Evolutionary conservation across 1,140 invertebrate species (phyloP).

Genomic region (Musca vetustissima): DNA sequence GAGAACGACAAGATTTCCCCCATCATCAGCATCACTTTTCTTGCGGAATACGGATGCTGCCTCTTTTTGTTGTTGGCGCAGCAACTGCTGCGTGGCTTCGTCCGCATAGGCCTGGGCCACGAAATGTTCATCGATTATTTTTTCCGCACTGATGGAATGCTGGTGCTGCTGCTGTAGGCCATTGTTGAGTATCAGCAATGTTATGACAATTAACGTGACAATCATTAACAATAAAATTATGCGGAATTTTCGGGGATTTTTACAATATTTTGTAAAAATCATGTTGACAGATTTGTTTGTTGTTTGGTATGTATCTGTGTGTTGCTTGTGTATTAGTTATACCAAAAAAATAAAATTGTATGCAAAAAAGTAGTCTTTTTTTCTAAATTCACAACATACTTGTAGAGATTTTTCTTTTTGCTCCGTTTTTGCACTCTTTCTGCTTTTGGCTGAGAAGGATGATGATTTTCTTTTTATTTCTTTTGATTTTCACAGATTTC

Average conservation of each 20-base stretch:
- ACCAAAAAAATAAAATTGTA: no score
- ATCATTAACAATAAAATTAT: slow-evolving; percentile 47
- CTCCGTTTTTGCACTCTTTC: no score
- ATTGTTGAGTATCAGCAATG: slow-evolving; percentile 44
- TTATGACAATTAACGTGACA: slow-evolving; percentile 45
- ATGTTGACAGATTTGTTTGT: no score
- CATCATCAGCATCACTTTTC: not conserved
- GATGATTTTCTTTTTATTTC: not conserved
- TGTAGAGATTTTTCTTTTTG: not conserved
- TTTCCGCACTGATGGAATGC: slow-evolving; percentile 32
- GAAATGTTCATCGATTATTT: slow-evolving; percentile 47
- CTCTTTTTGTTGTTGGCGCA: not conserved
- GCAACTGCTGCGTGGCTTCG: slow-evolving; percentile 25
- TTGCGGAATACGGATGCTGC: slow-evolving; percentile 18
- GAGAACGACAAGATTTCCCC: slow-evolving; percentile 16
- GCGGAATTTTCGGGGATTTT: slow-evolving; percentile 53
- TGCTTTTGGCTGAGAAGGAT: no score
- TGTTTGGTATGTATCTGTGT: slow-evolving; percentile 11
- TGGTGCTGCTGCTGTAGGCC: slow-evolving; percentile 32
- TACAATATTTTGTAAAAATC: slow-evolving; percentile 52
- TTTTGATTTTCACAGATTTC: not conserved
- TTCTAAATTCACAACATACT: slow-evolving; percentile 1
- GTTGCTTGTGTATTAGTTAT: no score
- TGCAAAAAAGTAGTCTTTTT: not conserved
- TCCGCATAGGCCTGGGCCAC: slow-evolving; percentile 46